phyloP scores from a whole-genome alignment of 2,113 vertebrate genomes.

The Ictalurus punctatus region DNA sequence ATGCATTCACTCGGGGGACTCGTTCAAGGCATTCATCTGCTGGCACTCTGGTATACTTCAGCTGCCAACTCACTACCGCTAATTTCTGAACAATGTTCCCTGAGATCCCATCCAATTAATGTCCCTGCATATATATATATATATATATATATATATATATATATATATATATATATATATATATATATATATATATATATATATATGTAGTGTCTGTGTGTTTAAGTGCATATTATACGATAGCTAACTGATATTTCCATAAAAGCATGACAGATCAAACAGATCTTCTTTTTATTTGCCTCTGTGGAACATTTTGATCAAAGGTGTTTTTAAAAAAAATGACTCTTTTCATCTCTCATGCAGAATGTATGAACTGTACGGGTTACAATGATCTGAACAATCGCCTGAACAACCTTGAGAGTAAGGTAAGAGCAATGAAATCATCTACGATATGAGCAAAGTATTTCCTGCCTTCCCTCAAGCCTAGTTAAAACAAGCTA shows the following conservation, averaged over 20 bases:
- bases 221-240: not conserved
- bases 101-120: not conserved
- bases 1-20: slow-evolving; percentile 56
- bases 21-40: slow-evolving; percentile 51
- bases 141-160: no score
- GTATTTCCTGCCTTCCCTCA: not conserved
- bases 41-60: slow-evolving; percentile 27
- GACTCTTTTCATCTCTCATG: slow-evolving; percentile 18
- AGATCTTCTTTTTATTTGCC: not conserved
- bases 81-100: slow-evolving; percentile 18
- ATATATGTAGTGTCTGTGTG: not conserved
- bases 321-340: not conserved
- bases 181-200: no score
- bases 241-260: not conserved
- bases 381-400: slow-evolving; percentile 81
- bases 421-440: slow-evolving; percentile 75
- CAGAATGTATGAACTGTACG: slow-evolving; percentile 95
- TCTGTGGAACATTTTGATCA: not conserved
- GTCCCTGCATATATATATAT: not conserved
- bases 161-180: no score
- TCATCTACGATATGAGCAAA: not conserved
- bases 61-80: slow-evolving; percentile 20
- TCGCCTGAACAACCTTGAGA: slow-evolving; percentile 82
- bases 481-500: not conserved
- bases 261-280: not conserved